Evolutionary conservation across 2,888 invertebrate species (phyloP), one percentile per base, ranked within the genome.

Genomic region (Ormyrus rosae): DNA sequence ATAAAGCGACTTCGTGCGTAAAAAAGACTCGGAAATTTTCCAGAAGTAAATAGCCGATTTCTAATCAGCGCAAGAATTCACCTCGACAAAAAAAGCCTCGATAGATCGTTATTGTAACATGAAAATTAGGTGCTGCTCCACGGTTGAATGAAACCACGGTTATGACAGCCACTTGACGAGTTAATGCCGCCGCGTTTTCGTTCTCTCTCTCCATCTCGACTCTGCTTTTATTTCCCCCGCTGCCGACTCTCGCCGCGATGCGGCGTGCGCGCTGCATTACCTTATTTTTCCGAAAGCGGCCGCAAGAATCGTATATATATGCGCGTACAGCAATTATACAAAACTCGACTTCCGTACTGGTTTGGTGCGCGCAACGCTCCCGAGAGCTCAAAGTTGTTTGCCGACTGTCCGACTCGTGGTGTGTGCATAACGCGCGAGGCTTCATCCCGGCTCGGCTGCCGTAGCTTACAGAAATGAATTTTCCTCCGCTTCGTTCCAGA

Each of bases 141-240:
- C 13, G 13, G 13, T 13, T 13, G 13, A 13, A 13, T 13, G 53
- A 65, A 65, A 65, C 65, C 78, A 34, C 71, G 51, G 11, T 50
- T 72, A 72, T 67, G 78, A 78, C 78, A 53, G 67, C 53, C 9
- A n/a, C 60, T 46, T 48, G 71, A 78, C 78, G 67, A 78, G 71
- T 78, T 72, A 77, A 70, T 77, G 58, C 76, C 45, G 77, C 50
- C 10, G 74, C 64, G 13, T 73, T 64, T 73, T 64, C 72, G 46
- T 46, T 55, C 72, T 13, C 63, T 13, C 13, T 56, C 56, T 19
- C 19, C 2, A 1, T 19, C 19, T 19, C 19, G 1, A 19, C 19
- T 19, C 19, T 19, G 19, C 45, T 69, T 68, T 68, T 60, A 61
- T 69, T 76, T 53, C 48, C 63, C 11, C 63, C 50, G n/a, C 7